Base-by-base conservation (phyloP, 2,113 vertebrate species). In the Pampusana beccarii region DNA sequence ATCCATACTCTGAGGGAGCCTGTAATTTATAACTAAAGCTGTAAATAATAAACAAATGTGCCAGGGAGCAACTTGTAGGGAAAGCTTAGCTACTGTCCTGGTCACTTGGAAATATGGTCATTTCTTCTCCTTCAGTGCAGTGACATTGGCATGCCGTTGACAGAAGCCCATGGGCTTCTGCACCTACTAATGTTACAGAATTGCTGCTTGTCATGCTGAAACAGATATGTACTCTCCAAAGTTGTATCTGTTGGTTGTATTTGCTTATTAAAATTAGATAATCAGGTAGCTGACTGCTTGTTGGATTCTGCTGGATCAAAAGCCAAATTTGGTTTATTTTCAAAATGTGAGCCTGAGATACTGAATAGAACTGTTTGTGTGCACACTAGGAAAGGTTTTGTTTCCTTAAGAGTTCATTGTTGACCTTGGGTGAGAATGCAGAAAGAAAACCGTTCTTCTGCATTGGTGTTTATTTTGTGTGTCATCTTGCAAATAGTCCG, bases 1-100 rank as follows among this genome's bases (percentile, higher is more conserved):
- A 96, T 85, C 79, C 93, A 60, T 95, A 94, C 75, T 96, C 88
- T 34, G 44, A 92, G 29, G 53, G 66, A 92, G 83, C 72, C 83
- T 94, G 73, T 84, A 94, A 91, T 81, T 96, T 86, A 40, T 71
- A 78, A 91, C 65, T 90, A 72, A 93, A 86, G 67, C 82, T 65
- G 33, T 94, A 92, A 96, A 93, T 48, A 94, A 46, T 86, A 93
- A 90, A 79, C 40, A 87, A 90, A 60, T 72, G 12, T 74, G 72
- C 61, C 57, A 34, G 72, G 80, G 24, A 87, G 48, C 60, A 92
- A 82, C 69, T 81, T 92, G 57, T 26, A 61, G 44, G 11, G 67
- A 48, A 75, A 58, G 69, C 73, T 84, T 88, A 79, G 77, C 65
- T 92, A 21, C 73, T 89, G 48, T 57, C 53, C 73, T 46, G 70